Base-by-base conservation (phyloP, 1,140 invertebrate species). In the Drosophila triauraria region DNA sequence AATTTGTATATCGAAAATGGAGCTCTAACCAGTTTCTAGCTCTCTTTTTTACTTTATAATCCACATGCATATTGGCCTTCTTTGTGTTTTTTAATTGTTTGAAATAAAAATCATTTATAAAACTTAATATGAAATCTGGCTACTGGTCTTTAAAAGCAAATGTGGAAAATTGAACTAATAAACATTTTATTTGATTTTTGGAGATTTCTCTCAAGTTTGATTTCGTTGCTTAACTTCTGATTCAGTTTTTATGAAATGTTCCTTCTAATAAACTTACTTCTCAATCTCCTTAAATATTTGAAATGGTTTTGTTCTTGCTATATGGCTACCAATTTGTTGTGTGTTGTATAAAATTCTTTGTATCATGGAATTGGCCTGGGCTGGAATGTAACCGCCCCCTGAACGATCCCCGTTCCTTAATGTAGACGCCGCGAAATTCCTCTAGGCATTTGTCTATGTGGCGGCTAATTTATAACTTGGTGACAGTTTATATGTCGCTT, bases 381-480 rank as follows among this genome's bases (percentile, higher is more conserved):
- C 35, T 20, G 40, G 32, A 40, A 27, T 47, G 15, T 43, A 40
- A 13, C 44, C 32, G 8, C 32, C 25, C 58, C 20, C 32, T n/a
- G 23, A 44, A 35, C 20, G 38, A 64, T 51, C 27, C 60, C 38
- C 35, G 15, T 35, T 70, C 51, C 54, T 15, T 69, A 72, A 60
- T 74, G 23, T 43, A 60, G 67, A 53, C 42, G 15, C 40, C 27
- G 40, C 42, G 43, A 57, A 57, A 69, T 78, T 57, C 75, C 75
- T 78, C 44, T 42, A 69, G 63, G 56, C 75, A 78, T 78, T 76
- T 76, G 72, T 77, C 56, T 69, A 38, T 56, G 46, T 47, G 38
- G 54, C 53, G 56, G 75, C 75, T 78, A 78, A 78, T 78, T 78
- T 78, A 78, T 78, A 77, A 78, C 75, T 78, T 78, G 75, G 75